Conservation (phyloP, 1,140 invertebrate species). For the Tachypleus tridentatus region DNA sequence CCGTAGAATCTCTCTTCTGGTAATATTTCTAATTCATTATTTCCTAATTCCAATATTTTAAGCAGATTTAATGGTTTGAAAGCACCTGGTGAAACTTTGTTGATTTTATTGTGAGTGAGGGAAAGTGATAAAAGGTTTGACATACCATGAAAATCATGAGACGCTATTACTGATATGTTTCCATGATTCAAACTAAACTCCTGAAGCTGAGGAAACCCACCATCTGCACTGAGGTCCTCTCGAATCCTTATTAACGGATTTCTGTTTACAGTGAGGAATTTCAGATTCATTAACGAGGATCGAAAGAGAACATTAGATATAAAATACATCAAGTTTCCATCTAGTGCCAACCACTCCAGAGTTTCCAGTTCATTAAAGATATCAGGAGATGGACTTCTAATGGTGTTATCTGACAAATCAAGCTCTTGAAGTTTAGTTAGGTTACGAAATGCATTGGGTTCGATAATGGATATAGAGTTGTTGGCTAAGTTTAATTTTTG, state of each 20-base stretch:
- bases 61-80: slow-evolving; percentile 62
- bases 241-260: slow-evolving; percentile 60
- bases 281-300: slow-evolving; percentile 47
- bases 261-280: slow-evolving; percentile 61
- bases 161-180: slow-evolving; percentile 70
- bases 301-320: slow-evolving; percentile 60
- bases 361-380: slow-evolving; percentile 51
- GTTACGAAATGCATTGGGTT: slow-evolving; percentile 53
- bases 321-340: slow-evolving; percentile 63
- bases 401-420: slow-evolving; percentile 57
- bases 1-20: slow-evolving; percentile 73
- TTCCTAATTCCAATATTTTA: slow-evolving; percentile 63
- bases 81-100: slow-evolving; percentile 66
- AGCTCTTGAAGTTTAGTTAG: slow-evolving; percentile 57
- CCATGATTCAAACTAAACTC: slow-evolving; percentile 68
- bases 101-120: slow-evolving; percentile 59
- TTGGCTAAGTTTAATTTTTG: slow-evolving; percentile 43
- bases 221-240: slow-evolving; percentile 30
- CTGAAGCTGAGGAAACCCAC: slow-evolving; percentile 50
- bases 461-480: slow-evolving; percentile 53
- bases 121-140: slow-evolving; percentile 59
- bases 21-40: slow-evolving; percentile 68
- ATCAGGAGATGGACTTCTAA: slow-evolving; percentile 63
- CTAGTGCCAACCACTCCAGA: slow-evolving; percentile 57
- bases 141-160: slow-evolving; percentile 77